phyloP scores from a whole-genome alignment of 2,888 invertebrate species.

The Tethea ocularis region DNA sequence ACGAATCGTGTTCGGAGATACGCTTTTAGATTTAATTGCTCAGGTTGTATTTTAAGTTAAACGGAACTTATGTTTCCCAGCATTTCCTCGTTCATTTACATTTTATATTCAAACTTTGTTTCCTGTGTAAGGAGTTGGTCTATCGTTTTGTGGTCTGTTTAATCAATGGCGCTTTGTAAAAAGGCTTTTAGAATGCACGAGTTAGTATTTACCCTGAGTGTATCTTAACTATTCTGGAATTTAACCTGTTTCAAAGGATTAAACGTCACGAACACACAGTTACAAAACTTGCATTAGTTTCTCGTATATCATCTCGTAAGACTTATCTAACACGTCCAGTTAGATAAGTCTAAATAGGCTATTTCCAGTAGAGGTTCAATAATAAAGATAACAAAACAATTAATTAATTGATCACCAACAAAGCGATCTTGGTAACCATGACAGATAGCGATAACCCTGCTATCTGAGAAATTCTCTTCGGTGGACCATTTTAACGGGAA shows the following conservation, averaged over 20 bases:
- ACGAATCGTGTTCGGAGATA: conserved; percentile 21
- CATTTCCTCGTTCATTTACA: background rate
- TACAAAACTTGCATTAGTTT: background rate
- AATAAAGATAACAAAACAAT: conserved; percentile 4
- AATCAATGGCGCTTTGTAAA: background rate
- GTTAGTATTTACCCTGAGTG: background rate
- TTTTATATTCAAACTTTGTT: background rate
- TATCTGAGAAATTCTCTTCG: background rate
- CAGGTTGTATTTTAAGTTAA: conserved; percentile 16
- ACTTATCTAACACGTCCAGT: background rate
- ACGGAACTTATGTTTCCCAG: background rate
- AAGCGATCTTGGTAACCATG: background rate
- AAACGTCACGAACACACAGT: background rate
- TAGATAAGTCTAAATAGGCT: background rate
- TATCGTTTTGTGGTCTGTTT: background rate
- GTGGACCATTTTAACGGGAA: background rate
- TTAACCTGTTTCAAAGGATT: too few species aligned
- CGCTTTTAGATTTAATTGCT: conserved; percentile 37
- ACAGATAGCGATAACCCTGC: background rate
- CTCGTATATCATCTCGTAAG: background rate
- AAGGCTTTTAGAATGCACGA: background rate
- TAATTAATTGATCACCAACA: conserved; percentile 1
- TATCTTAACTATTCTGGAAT: background rate
- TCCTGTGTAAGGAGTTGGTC: background rate
- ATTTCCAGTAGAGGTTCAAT: background rate